Conservation (phyloP, 2,888 invertebrate genomes). For the Tenthredo scrophulariae region DNA sequence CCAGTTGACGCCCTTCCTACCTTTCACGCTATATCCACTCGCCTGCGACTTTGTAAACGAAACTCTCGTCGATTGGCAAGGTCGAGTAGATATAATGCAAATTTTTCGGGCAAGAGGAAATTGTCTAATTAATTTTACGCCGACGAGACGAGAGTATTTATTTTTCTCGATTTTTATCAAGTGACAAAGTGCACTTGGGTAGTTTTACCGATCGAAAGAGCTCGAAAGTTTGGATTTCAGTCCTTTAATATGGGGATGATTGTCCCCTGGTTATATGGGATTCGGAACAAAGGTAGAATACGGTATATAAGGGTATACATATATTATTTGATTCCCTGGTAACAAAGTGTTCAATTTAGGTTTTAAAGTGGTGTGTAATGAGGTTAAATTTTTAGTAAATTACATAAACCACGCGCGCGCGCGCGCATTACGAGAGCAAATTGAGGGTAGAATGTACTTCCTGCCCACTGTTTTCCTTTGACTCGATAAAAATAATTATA, state of each 20-base stretch:
- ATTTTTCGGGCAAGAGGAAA: neutral
- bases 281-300: neutral
- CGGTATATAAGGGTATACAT: neutral
- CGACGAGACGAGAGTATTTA: neutral
- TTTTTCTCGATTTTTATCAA: neutral
- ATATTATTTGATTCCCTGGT: slow-evolving; percentile 30
- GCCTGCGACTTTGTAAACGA: slow-evolving; percentile 15
- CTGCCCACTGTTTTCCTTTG: slow-evolving; percentile 54
- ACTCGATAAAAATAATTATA: slow-evolving; percentile 57
- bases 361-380: slow-evolving; percentile 29
- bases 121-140: neutral
- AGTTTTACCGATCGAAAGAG: neutral
- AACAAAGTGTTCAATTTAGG: slow-evolving; percentile 42
- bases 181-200: neutral
- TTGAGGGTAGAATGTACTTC: slow-evolving; percentile 43
- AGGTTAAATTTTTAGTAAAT: slow-evolving; percentile 28
- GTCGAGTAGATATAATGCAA: neutral
- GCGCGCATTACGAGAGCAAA: slow-evolving; percentile 35
- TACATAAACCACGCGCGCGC: slow-evolving; percentile 1
- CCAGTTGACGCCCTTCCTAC: slow-evolving; percentile 60
- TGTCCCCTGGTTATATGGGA: neutral
- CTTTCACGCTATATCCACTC: slow-evolving; percentile 11
- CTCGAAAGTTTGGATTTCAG: neutral
- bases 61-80: slow-evolving; percentile 27
- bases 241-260: neutral